These are phyloP conservation scores for Catocala fraxini DNA, from an alignment of 2,888 invertebrate genomes.

Conservation along the genomic window DNA sequence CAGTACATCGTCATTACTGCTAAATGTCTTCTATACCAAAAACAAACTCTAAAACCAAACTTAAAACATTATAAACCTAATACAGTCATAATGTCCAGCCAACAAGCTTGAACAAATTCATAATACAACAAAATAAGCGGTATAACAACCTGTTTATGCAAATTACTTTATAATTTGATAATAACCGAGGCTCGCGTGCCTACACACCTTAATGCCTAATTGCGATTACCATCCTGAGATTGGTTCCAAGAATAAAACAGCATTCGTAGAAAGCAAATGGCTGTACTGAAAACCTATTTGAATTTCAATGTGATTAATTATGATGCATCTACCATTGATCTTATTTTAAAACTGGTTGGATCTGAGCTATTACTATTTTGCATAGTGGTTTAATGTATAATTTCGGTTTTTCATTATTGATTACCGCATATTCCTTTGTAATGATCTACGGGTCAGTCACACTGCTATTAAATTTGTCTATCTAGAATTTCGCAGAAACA, in stretches of 20 bases:
- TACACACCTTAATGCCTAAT: slow-evolving; percentile 26
- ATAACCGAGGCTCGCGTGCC: slow-evolving; percentile 40
- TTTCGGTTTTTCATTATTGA: neutral
- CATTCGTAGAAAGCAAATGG: slow-evolving; percentile 10
- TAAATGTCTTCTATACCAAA: too few relatives aligned
- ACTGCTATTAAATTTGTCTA: too few relatives aligned
- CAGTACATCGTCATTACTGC: too few relatives aligned
- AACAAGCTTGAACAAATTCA: slow-evolving; percentile 13
- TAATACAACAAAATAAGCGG: slow-evolving; percentile 17
- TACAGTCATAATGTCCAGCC: slow-evolving; percentile 11
- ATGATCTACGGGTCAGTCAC: too few relatives aligned
- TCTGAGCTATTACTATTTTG: neutral
- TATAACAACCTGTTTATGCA: slow-evolving; percentile 50
- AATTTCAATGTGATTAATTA: slow-evolving; percentile 12
- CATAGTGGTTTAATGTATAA: neutral
- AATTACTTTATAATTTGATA: slow-evolving; percentile 49
- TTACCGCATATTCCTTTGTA: too few relatives aligned
- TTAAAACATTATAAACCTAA: neutral
- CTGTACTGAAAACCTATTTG: slow-evolving; percentile 1
- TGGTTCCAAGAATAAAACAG: slow-evolving; percentile 3
- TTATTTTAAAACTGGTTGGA: neutral
- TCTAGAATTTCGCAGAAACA: too few relatives aligned
- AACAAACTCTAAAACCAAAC: neutral
- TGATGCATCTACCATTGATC: neutral
- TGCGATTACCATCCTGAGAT: slow-evolving; percentile 3